Evolutionary conservation across 2,797 vertebrate species (phyloP), one percentile per base, ranked within the genome.

Genomic region (Cossypha dichroa): DNA sequence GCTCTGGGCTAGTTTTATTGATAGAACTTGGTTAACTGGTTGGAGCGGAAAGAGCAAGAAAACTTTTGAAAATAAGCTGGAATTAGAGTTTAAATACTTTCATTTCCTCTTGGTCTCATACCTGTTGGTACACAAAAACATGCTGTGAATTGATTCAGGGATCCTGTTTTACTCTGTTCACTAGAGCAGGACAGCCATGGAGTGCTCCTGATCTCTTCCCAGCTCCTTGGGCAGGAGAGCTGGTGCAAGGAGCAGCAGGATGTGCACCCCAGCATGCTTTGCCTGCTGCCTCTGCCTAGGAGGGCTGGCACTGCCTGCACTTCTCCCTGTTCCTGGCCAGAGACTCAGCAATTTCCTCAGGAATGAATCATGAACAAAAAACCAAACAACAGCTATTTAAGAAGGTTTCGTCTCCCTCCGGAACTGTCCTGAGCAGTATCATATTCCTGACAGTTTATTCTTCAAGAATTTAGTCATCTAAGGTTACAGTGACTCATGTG

Each of bases 401-500:
- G 80, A 90, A 68, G 92, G 59, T 93, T 94, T 93, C 22, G 8
- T 77, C 58, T 90, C 67, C 69, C 79, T 73, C 82, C 2, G 3
- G 70, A 93, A 92, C 83, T 63, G 51, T 76, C 73, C 51, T 75
- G 45, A 79, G 77, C 73, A 73, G 79, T 93, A 91, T 91, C 86
- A 66, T 96, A 88, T 97, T 96, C 76, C 93, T 92, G 76, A 90
- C 69, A 89, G 89, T 92, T 95, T 92, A 93, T 96, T 96, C 89
- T 92, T 91, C 82, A 90, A 76, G 81, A 82, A 92, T 96, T 85
- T 83, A 88, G 78, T 94, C 78, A 85, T 83, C 85, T 95, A 95
- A 91, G 41, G 74, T 95, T 94, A 91, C 94, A 93, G 45, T 96
- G 96, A 96, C 93, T 97, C 96, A 97, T 93, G 58, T 73, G 85